Base-by-base conservation (phyloP, 2,113 vertebrate species). In the Amblyopsis rosae region DNA sequence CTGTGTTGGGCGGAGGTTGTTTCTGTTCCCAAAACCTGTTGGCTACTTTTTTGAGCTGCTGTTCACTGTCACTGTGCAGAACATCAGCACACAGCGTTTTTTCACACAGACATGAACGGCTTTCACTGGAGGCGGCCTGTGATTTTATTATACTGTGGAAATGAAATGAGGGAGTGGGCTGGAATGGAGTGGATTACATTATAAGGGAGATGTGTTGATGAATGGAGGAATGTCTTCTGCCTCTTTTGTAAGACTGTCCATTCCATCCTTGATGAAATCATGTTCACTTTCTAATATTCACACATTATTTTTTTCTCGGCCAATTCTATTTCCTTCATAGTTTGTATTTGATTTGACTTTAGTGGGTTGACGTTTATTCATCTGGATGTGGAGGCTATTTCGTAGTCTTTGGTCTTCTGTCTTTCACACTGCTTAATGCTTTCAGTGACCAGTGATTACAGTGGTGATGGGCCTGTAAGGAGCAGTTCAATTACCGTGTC, bases 111-210 rank as follows among this genome's bases (percentile, higher is more conserved):
- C 55, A 48, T 62, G 73, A 69, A 72, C 1, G 46, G 35, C 47
- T 9, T 70, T 71, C 84, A 87, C 75, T 62, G 60, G 69, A 70
- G 78, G 63, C 60, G 54, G 69, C 50, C 32, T 68, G 3, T 75
- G 70, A 81, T 77, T 72, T 80, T 68, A 73, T 86, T 82, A 78
- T 70, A 66, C 72, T 69, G 65, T 69, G 75, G 66, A 87, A 84
- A 87, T 84, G 56, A 84, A 86, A 82, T 1, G 51, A 77, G 58
- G 49, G 59, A 76, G 61, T 72, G 67, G 51, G 41, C 50, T 68
- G 69, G 62, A 72, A 67, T 17, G 60, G 58, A 79, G 55, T n/a
- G 55, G 65, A 86, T 85, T 73, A 4, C 73, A 84, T 88, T 85
- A 80, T 54, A 70, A 58, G 51, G 46, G 15, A 51, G 54, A 47